These are phyloP conservation scores for Clarias laeviceps DNA, from an alignment of 2,797 vertebrate genomes.

Conservation along the genomic window DNA sequence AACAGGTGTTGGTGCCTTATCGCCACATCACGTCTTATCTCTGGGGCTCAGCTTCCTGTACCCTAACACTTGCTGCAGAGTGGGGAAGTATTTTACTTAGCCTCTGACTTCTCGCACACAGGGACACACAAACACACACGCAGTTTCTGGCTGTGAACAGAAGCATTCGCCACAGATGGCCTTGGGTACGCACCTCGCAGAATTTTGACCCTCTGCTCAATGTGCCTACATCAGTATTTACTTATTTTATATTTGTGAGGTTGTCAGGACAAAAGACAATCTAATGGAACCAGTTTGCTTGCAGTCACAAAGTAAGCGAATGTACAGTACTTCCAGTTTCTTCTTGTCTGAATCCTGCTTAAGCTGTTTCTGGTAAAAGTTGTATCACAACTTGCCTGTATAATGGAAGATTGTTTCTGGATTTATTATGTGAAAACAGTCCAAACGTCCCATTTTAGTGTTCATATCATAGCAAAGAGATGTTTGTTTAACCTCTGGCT, in stretches of 20 bases:
- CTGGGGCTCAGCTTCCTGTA: slow-evolving; percentile 78
- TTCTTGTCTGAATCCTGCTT: background rate
- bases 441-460: background rate
- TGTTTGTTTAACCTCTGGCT: background rate
- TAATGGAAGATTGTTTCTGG: background rate
- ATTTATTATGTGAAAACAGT: background rate
- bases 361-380: background rate
- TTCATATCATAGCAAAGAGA: background rate
- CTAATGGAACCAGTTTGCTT: background rate
- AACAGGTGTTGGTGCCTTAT: slow-evolving; percentile 80
- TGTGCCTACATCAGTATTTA: background rate
- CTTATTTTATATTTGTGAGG: background rate
- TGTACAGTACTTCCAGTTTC: background rate
- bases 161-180: slow-evolving; percentile 31
- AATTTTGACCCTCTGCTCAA: background rate
- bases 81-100: slow-evolving; percentile 81
- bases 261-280: background rate
- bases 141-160: slow-evolving; percentile 9
- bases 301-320: background rate
- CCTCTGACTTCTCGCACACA: slow-evolving; percentile 68
- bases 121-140: slow-evolving; percentile 10
- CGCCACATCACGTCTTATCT: slow-evolving; percentile 74
- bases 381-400: background rate
- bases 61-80: slow-evolving; percentile 68
- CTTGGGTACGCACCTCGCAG: background rate